Base-by-base conservation (phyloP, 2,888 invertebrate species). In the Parnassius mnemosyne region DNA sequence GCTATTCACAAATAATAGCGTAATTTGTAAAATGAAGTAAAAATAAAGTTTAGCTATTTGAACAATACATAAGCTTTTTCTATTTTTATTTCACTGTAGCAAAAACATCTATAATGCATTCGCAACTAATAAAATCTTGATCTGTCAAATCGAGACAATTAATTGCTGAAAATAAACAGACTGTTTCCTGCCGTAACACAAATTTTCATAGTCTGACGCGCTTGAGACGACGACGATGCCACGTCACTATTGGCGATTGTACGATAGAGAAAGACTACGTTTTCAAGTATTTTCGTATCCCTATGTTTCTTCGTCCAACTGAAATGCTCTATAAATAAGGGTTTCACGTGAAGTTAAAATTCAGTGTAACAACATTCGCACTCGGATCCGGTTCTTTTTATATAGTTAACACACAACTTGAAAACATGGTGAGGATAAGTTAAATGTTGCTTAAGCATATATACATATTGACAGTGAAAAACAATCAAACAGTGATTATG, bases 331-430 rank as follows among this genome's bases (percentile, higher is more conserved):
- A 91, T 91, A 91, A 89, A 91, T 91, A 91, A 83, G 87, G 89
- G 89, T 88, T 81, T 78, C 75, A 79, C 70, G 72, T 78, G 78
- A 78, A 80, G 79, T 81, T 79, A 78, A 80, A 84, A 79, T 83
- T 81, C 86, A 91, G 91, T 91, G 91, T 90, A 89, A 89, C 86
- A 85, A 80, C 89, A 91, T 89, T 89, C 91, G 91, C 91, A 89
- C 88, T 87, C 89, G 81, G 83, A 83, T 87, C 88, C 88, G 81
- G 91, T 91, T 90, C 90, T 88, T 88, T 87, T 90, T 88, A 34
- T 34, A 86, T 87, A 74, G 79, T 86, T 80, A 79, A 75, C 81
- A 81, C 82, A 80, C 83, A 77, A 80, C 74, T 78, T 72, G 77
- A 67, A 71, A 80, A 85, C 71, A 77, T 91, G 90, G 90, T 91